Conservation (phyloP, 2,113 vertebrate species). For the Melanerpes formicivorus region DNA sequence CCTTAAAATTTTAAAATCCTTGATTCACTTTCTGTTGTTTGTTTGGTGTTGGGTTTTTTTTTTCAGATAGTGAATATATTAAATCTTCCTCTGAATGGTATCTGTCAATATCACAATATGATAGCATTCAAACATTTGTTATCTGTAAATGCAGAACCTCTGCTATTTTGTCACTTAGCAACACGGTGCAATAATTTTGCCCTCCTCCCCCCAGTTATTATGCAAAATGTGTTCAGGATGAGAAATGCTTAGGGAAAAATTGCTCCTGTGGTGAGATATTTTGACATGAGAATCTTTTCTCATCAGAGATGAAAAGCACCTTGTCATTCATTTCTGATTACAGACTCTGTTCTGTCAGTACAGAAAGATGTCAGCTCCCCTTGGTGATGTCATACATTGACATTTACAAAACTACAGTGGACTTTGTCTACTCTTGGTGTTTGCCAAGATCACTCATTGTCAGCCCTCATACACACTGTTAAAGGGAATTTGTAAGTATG, state of each 20-base stretch:
- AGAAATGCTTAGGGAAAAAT: conserved; percentile 68
- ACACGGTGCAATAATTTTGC: conserved; percentile 36
- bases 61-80: too few relatives aligned
- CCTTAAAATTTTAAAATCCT: too few relatives aligned
- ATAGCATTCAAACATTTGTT: conserved; percentile 53
- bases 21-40: too few relatives aligned
- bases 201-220: conserved; percentile 34
- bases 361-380: conserved; percentile 31
- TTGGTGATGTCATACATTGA: conserved; percentile 33
- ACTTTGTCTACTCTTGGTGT: not conserved
- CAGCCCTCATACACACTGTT: not conserved
- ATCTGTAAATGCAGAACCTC: conserved; percentile 42
- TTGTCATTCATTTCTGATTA: conserved; percentile 75
- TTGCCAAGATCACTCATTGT: conserved; percentile 12
- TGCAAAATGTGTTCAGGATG: conserved; percentile 65
- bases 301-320: conserved; percentile 69
- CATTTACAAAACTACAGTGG: conserved; percentile 33
- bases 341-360: conserved; percentile 41
- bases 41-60: too few relatives aligned
- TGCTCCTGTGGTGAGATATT: conserved; percentile 68
- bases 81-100: not conserved
- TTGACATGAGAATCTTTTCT: conserved; percentile 73
- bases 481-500: conserved; percentile 22
- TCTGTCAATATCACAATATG: conserved; percentile 53
- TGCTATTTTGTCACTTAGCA: conserved; percentile 70